Evolutionary conservation across 2,113 vertebrate species (phyloP).

Genomic region (Melanostigma gelatinosum): DNA sequence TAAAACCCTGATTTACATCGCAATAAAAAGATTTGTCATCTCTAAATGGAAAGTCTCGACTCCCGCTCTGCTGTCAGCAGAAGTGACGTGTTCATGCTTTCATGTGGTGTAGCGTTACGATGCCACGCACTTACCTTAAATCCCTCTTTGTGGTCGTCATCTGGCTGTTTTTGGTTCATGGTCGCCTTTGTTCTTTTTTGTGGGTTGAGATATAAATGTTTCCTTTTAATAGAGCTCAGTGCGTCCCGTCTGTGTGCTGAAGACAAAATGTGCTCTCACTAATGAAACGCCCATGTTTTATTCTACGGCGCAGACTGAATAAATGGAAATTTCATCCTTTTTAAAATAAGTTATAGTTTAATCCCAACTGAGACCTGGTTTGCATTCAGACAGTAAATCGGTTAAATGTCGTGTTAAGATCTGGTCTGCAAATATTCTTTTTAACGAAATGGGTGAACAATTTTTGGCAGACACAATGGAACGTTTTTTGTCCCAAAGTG

Average conservation of each 20-base stretch:
- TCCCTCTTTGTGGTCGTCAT: conserved; percentile 6
- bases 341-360: neutral
- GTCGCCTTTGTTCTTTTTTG: neutral
- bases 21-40: conserved; percentile 1
- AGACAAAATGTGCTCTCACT: neutral
- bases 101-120: conserved; percentile 4
- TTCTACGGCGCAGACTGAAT: neutral
- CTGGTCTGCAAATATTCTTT: neutral
- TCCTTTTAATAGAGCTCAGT: conserved; percentile 24
- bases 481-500: neutral
- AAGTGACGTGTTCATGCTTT: conserved; percentile 13
- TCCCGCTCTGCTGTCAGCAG: neutral
- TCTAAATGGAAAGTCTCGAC: conserved; percentile 27
- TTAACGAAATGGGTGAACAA: neutral
- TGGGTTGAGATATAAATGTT: neutral
- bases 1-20: conserved; percentile 14
- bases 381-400: neutral
- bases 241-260: neutral
- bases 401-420: neutral
- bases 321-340: neutral
- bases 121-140: conserved; percentile 9
- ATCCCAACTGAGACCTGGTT: neutral
- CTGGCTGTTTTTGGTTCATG: neutral
- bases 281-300: neutral
- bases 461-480: neutral